A percentile compares a stretch with the other conserved stretches of the same genome.
phyloP scores from a whole-genome alignment of 2,888 invertebrate species.

The Caenorhabditis japonica region DNA sequence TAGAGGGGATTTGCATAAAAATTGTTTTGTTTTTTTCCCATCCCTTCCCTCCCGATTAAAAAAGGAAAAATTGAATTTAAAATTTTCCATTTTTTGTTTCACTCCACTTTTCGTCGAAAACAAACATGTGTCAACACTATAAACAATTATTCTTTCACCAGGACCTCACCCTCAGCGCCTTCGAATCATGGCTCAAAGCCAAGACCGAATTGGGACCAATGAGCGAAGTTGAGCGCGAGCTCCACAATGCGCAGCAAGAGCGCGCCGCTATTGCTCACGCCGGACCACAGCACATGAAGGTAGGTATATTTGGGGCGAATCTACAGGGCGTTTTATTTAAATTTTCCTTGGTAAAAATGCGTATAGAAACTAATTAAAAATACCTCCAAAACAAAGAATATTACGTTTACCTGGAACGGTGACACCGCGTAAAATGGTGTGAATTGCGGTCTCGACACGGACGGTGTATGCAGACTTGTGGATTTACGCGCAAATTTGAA shows the following conservation, averaged over 20 bases:
- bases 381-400: too few species aligned
- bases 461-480: too few species aligned
- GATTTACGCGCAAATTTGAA: too few species aligned
- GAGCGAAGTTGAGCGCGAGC: slow-evolving; percentile 81
- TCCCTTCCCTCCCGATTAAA: too few species aligned
- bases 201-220: slow-evolving; percentile 90
- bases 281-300: slow-evolving; percentile 78
- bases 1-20: background rate
- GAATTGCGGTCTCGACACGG: too few species aligned
- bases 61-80: too few species aligned
- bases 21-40: too few species aligned
- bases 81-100: slow-evolving; percentile 1
- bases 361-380: too few species aligned
- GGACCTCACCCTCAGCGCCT: slow-evolving; percentile 88
- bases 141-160: slow-evolving; percentile 78
- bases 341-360: too few species aligned
- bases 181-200: slow-evolving; percentile 85
- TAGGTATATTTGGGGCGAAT: slow-evolving; percentile 68
- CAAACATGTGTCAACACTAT: background rate
- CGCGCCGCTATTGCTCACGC: slow-evolving; percentile 60
- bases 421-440: too few species aligned
- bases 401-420: too few species aligned
- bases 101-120: background rate
- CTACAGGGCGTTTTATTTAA: too few species aligned
- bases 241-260: slow-evolving; percentile 64